Evolutionary conservation across 2,888 invertebrate genomes (phyloP), one percentile per base, ranked within the genome.

Genomic region (Chrysolina haemoptera): DNA sequence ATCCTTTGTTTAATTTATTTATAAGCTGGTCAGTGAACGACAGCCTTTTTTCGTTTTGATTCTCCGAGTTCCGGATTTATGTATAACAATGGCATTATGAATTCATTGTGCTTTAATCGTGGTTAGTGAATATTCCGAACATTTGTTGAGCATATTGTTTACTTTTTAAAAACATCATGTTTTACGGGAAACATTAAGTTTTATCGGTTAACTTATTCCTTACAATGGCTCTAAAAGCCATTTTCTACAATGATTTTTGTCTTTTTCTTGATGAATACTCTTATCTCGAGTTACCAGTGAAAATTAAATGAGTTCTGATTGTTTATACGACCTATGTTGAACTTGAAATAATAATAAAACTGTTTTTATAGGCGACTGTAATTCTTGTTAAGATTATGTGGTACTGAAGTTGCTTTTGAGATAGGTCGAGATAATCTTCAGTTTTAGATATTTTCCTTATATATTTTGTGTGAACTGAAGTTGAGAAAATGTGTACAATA

Each of bases 1-100:
- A 59, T 59, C 59, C 59, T 59, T 59, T 59, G 59, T 59, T 59
- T n/a, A n/a, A 35, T 59, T 59, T n/a, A 59, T 59, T 59, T 59
- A 59, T 59, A 59, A 59, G n/a, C 27, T 8, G 59, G 59, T 59
- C 59, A 59, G 59, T 59, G 59, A 59, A 59, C 59, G 53, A 53
- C 16, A 11, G 59, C 59, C 18, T 59, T 59, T 55, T 59, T 59
- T 59, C 16, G 16, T 27, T 59, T n/a, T 16, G 59, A 59, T 59
- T 59, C 35, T 59, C 22, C n/a, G 6, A n/a, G 59, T 59, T 59
- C 59, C 59, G 35, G 59, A 35, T 59, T 59, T n/a, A 59, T 27
- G 9, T 14, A 59, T 22, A 35, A 59, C 59, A 59, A 59, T 59
- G 59, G 27, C 16, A n/a, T n/a, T 12, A 27, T 27, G 59, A 59